Conservation (phyloP, 2,113 vertebrate species). For the Nerophis lumbriciformis region DNA sequence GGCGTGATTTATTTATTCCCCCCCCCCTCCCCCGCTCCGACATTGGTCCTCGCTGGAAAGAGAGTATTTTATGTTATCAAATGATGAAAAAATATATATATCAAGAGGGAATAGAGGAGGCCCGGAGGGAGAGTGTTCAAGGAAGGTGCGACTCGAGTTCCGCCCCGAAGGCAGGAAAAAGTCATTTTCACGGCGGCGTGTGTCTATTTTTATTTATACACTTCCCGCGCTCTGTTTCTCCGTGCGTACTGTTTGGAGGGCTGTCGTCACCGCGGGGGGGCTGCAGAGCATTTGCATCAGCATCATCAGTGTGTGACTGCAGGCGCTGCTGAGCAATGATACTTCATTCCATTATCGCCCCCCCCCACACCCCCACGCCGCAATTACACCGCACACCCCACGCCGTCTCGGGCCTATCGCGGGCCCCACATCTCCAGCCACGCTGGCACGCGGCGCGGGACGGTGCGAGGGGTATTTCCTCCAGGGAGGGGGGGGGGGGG, state of each 20-base stretch:
- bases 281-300: constrained; percentile 79
- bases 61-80: constrained; percentile 70
- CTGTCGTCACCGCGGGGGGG: constrained; percentile 74
- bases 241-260: constrained; percentile 74
- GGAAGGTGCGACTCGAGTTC: constrained; percentile 69
- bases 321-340: constrained; percentile 78
- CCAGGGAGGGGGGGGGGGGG: constrained; percentile 38
- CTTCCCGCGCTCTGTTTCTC: constrained; percentile 73
- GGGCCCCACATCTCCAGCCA: constrained; percentile 71
- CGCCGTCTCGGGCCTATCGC: constrained; percentile 64
- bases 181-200: constrained; percentile 71
- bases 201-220: constrained; percentile 77
- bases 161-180: constrained; percentile 71
- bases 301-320: constrained; percentile 79
- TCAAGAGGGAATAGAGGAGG: constrained; percentile 62
- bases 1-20: no score
- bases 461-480: constrained; percentile 62
- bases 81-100: constrained; percentile 54
- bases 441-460: constrained; percentile 68
- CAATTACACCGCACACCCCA: constrained; percentile 59
- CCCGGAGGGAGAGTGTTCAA: constrained; percentile 56
- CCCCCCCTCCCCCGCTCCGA: constrained; percentile 30
- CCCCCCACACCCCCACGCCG: not conserved
- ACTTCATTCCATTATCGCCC: constrained; percentile 74
- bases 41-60: constrained; percentile 58